Conservation (phyloP, 2,113 vertebrate genomes). For the Raphicerus campestris region DNA sequence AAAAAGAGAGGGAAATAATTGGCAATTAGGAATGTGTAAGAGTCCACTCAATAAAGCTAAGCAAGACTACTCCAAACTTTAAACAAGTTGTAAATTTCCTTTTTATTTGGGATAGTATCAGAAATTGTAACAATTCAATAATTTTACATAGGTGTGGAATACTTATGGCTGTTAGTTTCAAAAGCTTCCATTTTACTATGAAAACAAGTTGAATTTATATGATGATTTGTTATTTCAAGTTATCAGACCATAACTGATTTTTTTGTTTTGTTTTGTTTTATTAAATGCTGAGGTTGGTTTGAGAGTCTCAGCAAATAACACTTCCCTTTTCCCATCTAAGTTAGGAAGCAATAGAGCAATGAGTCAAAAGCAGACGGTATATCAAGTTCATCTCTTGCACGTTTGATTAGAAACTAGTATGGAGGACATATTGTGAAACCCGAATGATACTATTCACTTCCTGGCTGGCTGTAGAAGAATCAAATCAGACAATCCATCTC, state of each 20-base stretch:
- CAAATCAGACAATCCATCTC: neutral
- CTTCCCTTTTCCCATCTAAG: neutral
- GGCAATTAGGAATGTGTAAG: constrained; percentile 43
- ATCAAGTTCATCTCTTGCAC: neutral
- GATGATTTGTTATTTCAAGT: neutral
- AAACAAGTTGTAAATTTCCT: constrained; percentile 15
- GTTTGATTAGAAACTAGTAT: neutral
- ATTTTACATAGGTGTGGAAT: neutral
- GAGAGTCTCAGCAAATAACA: neutral
- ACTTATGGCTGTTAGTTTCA: neutral
- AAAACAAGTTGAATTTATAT: neutral
- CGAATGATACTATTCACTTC: neutral
- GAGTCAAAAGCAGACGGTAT: neutral
- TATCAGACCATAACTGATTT: neutral
- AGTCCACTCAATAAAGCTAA: constrained; percentile 18
- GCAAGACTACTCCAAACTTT: neutral
- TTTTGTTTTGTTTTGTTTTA: neutral
- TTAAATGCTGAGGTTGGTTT: neutral
- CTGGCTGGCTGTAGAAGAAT: neutral
- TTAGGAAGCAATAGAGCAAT: neutral
- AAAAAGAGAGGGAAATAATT: constrained; percentile 57
- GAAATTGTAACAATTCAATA: neutral
- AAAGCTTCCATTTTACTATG: neutral
- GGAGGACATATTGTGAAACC: neutral
- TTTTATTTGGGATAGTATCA: neutral